Base-by-base conservation (phyloP, 2,113 vertebrate species). In the Gymnocephalus cernua region DNA sequence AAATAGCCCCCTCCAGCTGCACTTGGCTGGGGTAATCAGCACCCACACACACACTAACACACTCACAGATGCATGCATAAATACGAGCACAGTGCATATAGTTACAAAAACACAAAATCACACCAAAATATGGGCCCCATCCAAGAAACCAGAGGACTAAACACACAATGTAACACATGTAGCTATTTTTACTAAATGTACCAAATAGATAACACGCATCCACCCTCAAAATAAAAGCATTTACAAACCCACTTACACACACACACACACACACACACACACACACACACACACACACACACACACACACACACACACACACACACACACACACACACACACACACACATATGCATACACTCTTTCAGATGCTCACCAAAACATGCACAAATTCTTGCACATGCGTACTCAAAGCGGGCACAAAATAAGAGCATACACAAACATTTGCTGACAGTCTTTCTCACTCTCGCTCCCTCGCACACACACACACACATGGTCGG, bases 1-100 rank as follows among this genome's bases (percentile, higher is more conserved):
- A 62, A 75, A 82, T 77, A 85, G 69, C 71, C 68, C 85, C 85
- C 89, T 94, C 89, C 91, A 94, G 94, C 93, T 93, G 94, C 92
- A 93, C 65, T 84, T 62, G 88, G 85, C 74, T 90, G 77, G 76
- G 86, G 74, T 86, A 92, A 88, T 88, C 82, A 73, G 82, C 86
- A 82, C 87, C 79, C 83, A 82, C 82, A 61, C 61, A 59, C 16
- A 6, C 77, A 68, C 76, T 41, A 63, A 56, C 67, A 69, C 71
- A 77, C 76, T 68, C 79, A 82, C 32, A 57, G 57, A 53, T 44
- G 25, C 41, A 61, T 62, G 47, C 59, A 63, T 25, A 75, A 69
- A 71, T 59, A 78, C 38, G 13, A 10, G 14, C 44, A 29, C 18
- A 25, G 23, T 23, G 16, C 47, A 19, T 25, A 25, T n/a, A 25